Evolutionary conservation across 2,888 invertebrate species (phyloP), one percentile per base, ranked within the genome.

Genomic region (Torymus tubicola): DNA sequence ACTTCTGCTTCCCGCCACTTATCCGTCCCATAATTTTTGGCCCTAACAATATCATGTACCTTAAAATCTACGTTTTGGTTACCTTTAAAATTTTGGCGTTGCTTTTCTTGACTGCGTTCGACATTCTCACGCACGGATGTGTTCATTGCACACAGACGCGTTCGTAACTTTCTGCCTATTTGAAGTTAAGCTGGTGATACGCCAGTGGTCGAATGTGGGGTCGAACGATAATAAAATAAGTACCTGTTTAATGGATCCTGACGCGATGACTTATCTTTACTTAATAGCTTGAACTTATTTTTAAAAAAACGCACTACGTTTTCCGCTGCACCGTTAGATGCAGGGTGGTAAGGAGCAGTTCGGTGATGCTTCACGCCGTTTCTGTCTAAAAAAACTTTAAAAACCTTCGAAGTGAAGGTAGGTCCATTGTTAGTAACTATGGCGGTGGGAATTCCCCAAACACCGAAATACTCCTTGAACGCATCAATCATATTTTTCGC

Each of bases 371-470:
- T 13, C 53, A 69, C 21, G 14, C n/a, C n/a, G n/a, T n/a, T 50
- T 53, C 69, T 64, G 0, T 70, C 14, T 5, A 78, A 12, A 72
- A 84, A 84, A 4, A 67, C 58, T 11, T 21, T n/a, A 73, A 85
- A 83, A 18, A 24, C 12, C 21, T 67, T 63, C 0, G 81, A 79
- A 0, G 73, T 55, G 10, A 73, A 64, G 0, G 55, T n/a, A 24
- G 73, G 64, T 4, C 64, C 64, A 14, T 64, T 73, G 55, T 86
- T 85, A 0, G 84, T 82, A 0, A 85, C 84, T 11, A 85, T 10
- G 3, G 31, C 79, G 14, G 58, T 10, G 0, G 83, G 85, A 1
- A 84, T 21, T 12, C 86, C 83, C 84, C 84, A 85, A 0, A 72
- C 67, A 57, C 75, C 65, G 67, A 85, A 82, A 65, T 82, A 83